Conservation (phyloP, 1,140 invertebrate species). For the Lanistes nyassanus region DNA sequence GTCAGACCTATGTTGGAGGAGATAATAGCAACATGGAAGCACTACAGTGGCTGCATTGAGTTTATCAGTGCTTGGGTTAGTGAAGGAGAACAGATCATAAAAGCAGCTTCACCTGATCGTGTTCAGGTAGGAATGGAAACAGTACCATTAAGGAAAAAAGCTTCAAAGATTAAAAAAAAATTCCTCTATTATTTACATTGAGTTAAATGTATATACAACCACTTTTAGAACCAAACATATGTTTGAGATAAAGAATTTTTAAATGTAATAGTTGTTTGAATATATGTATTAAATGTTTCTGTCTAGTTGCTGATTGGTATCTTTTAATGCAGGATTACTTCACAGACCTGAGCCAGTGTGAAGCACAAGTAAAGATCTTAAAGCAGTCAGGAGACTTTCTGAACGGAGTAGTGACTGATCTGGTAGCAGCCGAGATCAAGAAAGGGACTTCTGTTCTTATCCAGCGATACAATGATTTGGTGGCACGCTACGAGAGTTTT, state of each 20-base stretch:
- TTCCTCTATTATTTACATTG: no score
- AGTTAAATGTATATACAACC: not conserved
- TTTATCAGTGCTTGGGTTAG: slow-evolving; percentile 84
- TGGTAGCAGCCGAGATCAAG: slow-evolving; percentile 80
- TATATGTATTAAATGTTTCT: not conserved
- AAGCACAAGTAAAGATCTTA: slow-evolving; percentile 85
- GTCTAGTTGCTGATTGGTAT: no score
- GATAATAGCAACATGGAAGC: slow-evolving; percentile 86
- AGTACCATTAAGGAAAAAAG: not conserved
- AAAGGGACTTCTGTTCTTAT: slow-evolving; percentile 79
- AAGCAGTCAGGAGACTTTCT: slow-evolving; percentile 89
- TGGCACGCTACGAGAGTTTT: slow-evolving; percentile 47
- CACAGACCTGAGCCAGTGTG: slow-evolving; percentile 88
- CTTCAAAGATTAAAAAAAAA: no score
- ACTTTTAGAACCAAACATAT: not conserved
- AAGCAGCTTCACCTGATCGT: slow-evolving; percentile 77
- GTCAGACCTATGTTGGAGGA: slow-evolving; percentile 88
- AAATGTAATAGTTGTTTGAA: not conserved
- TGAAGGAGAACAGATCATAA: slow-evolving; percentile 78
- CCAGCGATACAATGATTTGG: slow-evolving; percentile 78
- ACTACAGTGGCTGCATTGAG: slow-evolving; percentile 79
- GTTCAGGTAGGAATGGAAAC: slow-evolving; percentile 15
- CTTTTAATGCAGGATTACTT: slow-evolving; percentile 72
- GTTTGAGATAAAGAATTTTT: not conserved
- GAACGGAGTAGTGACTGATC: slow-evolving; percentile 85